phyloP scores from a whole-genome alignment of 2,888 invertebrate species.

The Drosophila anomelani region DNA sequence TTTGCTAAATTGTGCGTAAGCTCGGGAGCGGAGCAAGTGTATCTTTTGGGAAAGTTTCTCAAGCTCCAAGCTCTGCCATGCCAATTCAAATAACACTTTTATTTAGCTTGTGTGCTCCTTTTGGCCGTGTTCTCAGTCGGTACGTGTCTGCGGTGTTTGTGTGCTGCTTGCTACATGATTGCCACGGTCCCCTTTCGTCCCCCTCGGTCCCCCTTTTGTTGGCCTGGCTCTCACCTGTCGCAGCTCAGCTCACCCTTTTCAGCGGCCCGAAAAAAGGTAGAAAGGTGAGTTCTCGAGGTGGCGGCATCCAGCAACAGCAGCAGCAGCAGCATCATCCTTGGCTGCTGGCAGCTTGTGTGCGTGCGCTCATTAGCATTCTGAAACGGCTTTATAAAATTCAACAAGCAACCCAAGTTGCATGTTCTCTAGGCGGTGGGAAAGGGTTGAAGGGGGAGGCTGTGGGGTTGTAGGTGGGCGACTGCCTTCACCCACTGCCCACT shows the following conservation, averaged over 20 bases:
- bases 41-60: constrained; percentile 66
- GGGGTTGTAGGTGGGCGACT: neutral
- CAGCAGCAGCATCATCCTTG: constrained; percentile 56
- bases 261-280: constrained; percentile 3
- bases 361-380: constrained; percentile 82
- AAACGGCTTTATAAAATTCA: constrained; percentile 80
- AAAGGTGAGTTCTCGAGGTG: constrained; percentile 19
- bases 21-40: constrained; percentile 49
- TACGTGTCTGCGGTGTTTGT: constrained; percentile 75
- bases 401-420: constrained; percentile 71
- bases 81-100: constrained; percentile 79
- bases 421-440: constrained; percentile 14
- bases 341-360: constrained; percentile 75
- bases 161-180: constrained; percentile 71
- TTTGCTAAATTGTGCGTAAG: constrained; percentile 80
- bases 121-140: constrained; percentile 48
- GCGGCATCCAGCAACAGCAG: constrained; percentile 4
- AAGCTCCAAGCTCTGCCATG: constrained; percentile 75
- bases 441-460: too few relatives aligned
- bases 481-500: constrained; percentile 12
- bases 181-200: constrained; percentile 53
- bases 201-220: neutral
- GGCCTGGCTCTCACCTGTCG: constrained; percentile 38
- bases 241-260: constrained; percentile 25
- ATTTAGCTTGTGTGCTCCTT: constrained; percentile 57